phyloP scores from a whole-genome alignment of 2,113 vertebrate genomes.

The Irena cyanogastra region DNA sequence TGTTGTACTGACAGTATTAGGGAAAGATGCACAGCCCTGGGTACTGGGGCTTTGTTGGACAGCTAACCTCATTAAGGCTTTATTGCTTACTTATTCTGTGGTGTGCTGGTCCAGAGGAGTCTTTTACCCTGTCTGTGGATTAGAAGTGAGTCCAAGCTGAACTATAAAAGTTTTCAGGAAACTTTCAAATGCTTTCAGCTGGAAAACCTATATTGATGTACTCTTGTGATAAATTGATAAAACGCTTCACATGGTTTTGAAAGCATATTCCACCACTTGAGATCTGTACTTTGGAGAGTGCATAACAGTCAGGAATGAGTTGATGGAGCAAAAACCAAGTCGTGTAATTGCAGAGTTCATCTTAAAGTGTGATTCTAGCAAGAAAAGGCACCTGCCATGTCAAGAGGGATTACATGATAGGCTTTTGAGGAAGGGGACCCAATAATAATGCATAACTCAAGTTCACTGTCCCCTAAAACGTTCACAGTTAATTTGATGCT shows the following conservation, averaged over 20 bases:
- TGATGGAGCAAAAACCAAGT: not conserved
- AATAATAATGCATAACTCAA: not conserved
- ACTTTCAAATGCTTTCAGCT: slow-evolving; percentile 34
- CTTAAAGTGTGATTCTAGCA: not conserved
- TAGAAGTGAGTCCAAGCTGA: slow-evolving; percentile 12
- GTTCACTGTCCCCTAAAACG: not conserved
- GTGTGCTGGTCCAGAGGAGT: not conserved
- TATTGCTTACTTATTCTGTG: not conserved
- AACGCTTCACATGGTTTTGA: not conserved
- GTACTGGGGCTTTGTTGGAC: not conserved
- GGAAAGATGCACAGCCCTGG: not conserved
- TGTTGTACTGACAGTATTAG: not conserved
- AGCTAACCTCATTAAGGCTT: not conserved
- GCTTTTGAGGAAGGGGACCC: not conserved
- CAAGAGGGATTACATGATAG: not conserved
- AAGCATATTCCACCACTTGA: not conserved
- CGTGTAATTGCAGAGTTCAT: not conserved
- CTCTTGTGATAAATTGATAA: not conserved
- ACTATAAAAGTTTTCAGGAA: slow-evolving; percentile 2
- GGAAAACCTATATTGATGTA: not conserved
- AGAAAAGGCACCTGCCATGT: not conserved
- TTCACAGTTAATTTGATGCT: slow-evolving; percentile 30
- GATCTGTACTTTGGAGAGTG: not conserved
- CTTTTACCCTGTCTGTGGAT: not conserved
- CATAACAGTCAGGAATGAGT: not conserved